These are phyloP conservation scores for Mormyrus hasselquistii DNA, from an alignment of 2,797 vertebrate species.

Conservation along the genomic window DNA sequence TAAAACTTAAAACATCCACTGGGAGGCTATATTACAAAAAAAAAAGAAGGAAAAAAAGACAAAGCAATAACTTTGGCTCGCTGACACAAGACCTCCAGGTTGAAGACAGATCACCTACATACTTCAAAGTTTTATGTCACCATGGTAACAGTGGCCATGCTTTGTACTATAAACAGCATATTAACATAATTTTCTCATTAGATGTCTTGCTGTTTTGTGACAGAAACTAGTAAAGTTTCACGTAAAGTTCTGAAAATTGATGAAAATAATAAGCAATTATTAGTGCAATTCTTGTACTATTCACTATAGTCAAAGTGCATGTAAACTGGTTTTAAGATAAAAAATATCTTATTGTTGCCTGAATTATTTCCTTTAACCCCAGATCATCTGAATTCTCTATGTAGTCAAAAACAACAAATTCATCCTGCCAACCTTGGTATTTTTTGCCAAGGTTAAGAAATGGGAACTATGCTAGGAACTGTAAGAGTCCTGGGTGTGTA, in stretches of 20 bases:
- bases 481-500: conserved; percentile 17
- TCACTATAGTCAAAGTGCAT: neutral
- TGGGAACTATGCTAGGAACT: conserved; percentile 12
- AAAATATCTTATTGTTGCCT: neutral
- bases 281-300: neutral
- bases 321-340: neutral
- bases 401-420: conserved; percentile 25
- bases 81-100: neutral
- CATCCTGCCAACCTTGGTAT: conserved; percentile 27
- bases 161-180: neutral
- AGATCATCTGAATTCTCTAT: neutral
- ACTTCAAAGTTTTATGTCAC: neutral
- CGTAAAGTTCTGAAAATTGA: neutral
- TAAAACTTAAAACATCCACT: conserved; percentile 7
- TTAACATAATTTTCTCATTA: neutral
- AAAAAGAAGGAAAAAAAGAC: neutral
- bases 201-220: neutral
- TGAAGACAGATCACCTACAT: neutral
- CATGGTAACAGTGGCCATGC: neutral
- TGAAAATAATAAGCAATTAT: neutral
- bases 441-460: conserved; percentile 18
- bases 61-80: neutral
- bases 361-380: conserved; percentile 28
- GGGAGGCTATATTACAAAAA: neutral
- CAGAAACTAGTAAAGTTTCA: neutral